Evolutionary conservation across 1,140 invertebrate genomes (phyloP), one percentile per base, ranked within the genome.

Genomic region (Cephus cinctus): DNA sequence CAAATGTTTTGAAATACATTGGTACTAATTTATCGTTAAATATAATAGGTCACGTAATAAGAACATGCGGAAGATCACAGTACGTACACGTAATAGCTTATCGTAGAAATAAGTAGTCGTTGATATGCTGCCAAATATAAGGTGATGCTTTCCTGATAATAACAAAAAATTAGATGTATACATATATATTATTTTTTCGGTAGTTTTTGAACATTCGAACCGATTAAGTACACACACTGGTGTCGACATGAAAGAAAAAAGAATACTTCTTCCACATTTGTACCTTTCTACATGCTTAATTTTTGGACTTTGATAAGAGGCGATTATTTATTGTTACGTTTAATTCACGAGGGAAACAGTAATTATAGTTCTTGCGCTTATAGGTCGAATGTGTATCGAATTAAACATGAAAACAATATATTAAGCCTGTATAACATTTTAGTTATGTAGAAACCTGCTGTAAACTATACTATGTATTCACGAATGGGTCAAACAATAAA

Each of bases 101-200:
- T 45, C 43, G 20, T 45, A 45, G 43, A n/a, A 5, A 25, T 45
- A 36, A 45, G 43, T 52, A 53, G 49, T 63, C 56, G 57, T 41
- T 46, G 35, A 58, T 61, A 50, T 53, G 56, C 56, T 61, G 60
- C 60, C 59, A 63, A 63, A 59, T 56, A 56, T 53, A 61, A 52
- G 58, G 59, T 61, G 59, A 63, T 63, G 60, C 60, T 59, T 63
- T 60, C 50, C 3, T 2, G 15, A n/a, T n/a, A n/a, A n/a, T n/a
- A n/a, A n/a, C n/a, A n/a, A n/a, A n/a, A n/a, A n/a, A n/a, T n/a
- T n/a, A n/a, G n/a, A n/a, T n/a, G n/a, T n/a, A n/a, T n/a, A n/a
- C n/a, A n/a, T n/a, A n/a, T 6, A 25, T 31, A 31, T 9, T 20
- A 18, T 12, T 23, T 39, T 21, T 22, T 23, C 46, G 4, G 18